These are phyloP conservation scores for Elephantulus edwardii DNA, from an alignment of 2,113 vertebrate genomes.

Conservation along the genomic window DNA sequence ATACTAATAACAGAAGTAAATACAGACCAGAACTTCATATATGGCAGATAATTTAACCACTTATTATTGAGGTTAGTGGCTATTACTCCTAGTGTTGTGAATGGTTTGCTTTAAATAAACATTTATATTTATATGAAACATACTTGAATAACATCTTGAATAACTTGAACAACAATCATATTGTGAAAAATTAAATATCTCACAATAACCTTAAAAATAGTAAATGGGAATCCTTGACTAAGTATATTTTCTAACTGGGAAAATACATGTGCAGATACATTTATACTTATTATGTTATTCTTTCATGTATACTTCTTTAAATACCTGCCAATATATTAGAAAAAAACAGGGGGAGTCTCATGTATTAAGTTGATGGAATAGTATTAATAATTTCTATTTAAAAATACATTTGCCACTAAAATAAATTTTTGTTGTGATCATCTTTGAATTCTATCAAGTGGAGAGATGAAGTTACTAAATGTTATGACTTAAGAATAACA, in stretches of 20 bases:
- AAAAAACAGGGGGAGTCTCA: constrained; percentile 28
- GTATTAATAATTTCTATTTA: constrained; percentile 39
- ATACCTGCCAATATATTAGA: constrained; percentile 17
- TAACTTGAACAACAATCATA: constrained; percentile 23
- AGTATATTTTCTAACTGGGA: constrained; percentile 53
- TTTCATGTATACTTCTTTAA: constrained; percentile 15
- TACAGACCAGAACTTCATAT: neutral
- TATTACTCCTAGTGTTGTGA: neutral
- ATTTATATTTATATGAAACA: constrained; percentile 39
- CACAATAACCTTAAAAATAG: neutral
- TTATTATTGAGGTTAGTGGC: neutral
- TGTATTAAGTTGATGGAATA: neutral
- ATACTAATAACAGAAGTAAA: constrained; percentile 28
- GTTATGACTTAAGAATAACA: constrained; percentile 30
- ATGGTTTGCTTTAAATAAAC: constrained; percentile 49
- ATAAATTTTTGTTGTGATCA: neutral
- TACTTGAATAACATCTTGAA: neutral
- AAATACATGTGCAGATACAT: constrained; percentile 12
- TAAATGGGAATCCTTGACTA: constrained; percentile 47
- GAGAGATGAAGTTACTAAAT: constrained; percentile 38
- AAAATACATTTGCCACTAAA: constrained; percentile 43
- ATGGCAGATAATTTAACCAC: neutral
- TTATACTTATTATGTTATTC: neutral
- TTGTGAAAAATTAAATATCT: constrained; percentile 48
- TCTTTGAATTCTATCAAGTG: neutral